A percentile compares a stretch with the other conserved stretches of the same genome.
phyloP scores from a whole-genome alignment of 2,113 vertebrate species.

The Hassar affinis region DNA sequence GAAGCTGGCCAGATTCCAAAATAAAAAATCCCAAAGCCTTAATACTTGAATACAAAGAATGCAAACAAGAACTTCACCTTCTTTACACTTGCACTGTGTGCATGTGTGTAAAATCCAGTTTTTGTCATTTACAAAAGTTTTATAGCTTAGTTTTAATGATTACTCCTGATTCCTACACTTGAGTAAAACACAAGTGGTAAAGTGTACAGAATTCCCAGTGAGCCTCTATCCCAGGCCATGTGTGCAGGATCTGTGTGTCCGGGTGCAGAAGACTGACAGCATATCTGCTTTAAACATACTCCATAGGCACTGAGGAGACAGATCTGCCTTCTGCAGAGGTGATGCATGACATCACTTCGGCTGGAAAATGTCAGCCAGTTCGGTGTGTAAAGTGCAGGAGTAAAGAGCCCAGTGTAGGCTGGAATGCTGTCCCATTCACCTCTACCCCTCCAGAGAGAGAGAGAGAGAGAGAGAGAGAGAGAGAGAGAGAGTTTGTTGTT shows the following conservation, averaged over 20 bases:
- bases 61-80: neutral
- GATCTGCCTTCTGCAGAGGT: conserved; percentile 27
- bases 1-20: neutral
- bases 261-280: conserved; percentile 29
- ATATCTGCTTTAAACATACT: conserved; percentile 19
- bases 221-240: conserved; percentile 6
- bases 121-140: neutral
- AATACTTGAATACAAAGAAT: neutral
- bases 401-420: conserved; percentile 8
- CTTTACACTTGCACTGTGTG: conserved; percentile 24
- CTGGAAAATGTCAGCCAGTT: conserved; percentile 26
- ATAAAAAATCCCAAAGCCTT: neutral
- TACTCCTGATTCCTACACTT: neutral
- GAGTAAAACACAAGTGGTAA: conserved; percentile 14
- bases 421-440: conserved; percentile 1
- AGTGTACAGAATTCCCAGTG: conserved; percentile 10
- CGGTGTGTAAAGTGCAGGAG: conserved; percentile 16
- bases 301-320: conserved; percentile 8
- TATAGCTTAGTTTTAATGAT: neutral
- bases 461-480: neutral
- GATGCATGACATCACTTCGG: conserved; percentile 34
- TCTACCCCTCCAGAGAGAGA: neutral
- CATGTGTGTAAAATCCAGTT: conserved; percentile 9
- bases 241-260: conserved; percentile 20
- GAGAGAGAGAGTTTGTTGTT: conserved; percentile 12